phyloP scores from a whole-genome alignment of 2,888 invertebrate species.

The Rhamnusium bicolor region DNA sequence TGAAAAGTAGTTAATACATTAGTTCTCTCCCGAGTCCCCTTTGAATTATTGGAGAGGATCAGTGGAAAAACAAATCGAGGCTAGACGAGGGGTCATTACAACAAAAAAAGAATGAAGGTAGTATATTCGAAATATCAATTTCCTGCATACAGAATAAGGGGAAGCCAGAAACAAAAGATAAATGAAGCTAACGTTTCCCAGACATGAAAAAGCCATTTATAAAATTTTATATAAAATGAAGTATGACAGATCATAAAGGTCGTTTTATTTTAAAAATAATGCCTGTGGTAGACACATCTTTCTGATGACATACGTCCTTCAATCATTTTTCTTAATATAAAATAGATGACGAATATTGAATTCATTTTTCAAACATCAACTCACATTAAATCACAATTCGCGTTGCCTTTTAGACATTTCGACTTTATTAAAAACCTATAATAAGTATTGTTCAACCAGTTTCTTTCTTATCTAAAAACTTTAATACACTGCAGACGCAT shows the following conservation, averaged over 20 bases:
- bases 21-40: neutral
- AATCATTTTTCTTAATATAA: slow-evolving; percentile 40
- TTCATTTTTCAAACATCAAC: neutral
- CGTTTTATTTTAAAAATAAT: slow-evolving; percentile 46
- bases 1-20: neutral
- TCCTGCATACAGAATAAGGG: slow-evolving; percentile 25
- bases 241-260: slow-evolving; percentile 47
- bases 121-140: slow-evolving; percentile 33
- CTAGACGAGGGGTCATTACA: slow-evolving; percentile 3
- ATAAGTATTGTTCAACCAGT: neutral
- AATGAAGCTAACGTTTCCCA: slow-evolving; percentile 39
- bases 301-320: slow-evolving; percentile 17
- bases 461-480: neutral
- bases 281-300: slow-evolving; percentile 26
- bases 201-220: slow-evolving; percentile 49
- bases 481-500: neutral
- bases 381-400: neutral
- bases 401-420: neutral
- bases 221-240: slow-evolving; percentile 44
- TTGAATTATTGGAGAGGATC: neutral
- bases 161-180: slow-evolving; percentile 35
- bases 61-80: neutral
- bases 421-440: neutral
- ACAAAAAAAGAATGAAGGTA: slow-evolving; percentile 15
- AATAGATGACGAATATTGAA: neutral